Base-by-base conservation (phyloP, 2,113 vertebrate species). In the Notothenia rossii region DNA sequence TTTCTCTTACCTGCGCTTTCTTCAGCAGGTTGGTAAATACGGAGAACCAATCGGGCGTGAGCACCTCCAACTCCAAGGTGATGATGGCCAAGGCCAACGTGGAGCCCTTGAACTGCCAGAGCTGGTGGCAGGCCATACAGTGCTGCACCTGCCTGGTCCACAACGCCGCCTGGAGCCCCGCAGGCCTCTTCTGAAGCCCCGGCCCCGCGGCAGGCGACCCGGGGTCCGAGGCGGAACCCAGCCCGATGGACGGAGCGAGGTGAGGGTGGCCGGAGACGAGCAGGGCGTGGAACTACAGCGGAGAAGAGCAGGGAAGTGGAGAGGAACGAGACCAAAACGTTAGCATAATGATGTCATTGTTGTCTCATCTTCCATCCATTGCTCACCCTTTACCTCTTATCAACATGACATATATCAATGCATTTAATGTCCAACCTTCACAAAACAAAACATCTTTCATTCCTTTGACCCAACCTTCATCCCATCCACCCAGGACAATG, bases 41-140 rank as follows among this genome's bases (percentile, higher is more conserved):
- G 51, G 95, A 87, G 94, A 96, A 95, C 94, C 97, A 97, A 33
- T 95, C 97, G 22, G 97, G 93, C 36, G 90, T 94, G 81, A 96
- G 92, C 91, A 90, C 96, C 93, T 98, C 97, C 95, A 98, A 55
- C 95, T 97, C 98, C 89, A 99, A 98, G 90, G 97, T 97, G 95
- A 97, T 99, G 96, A 98, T 99, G 94, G 96, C 98, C 94, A 99
- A 98, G 89, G 92, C 97, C 93, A 99, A 72, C 62, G 97, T 99
- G 95, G 97, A 99, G 91, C 97, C 98, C 87, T 94, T 99, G 90
- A 98, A 97, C 96, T 99, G 98, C 96, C 97, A 93, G 29, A 99
- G 96, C 81, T 99, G 98, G 98, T 99, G 97, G 98, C 96, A 98
- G n/a, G 97, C 98, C 95, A 97, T 99, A 81, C 97, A 98, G 94